phyloP scores from a whole-genome alignment of 2,113 vertebrate genomes.

The Crotalus helleri region DNA sequence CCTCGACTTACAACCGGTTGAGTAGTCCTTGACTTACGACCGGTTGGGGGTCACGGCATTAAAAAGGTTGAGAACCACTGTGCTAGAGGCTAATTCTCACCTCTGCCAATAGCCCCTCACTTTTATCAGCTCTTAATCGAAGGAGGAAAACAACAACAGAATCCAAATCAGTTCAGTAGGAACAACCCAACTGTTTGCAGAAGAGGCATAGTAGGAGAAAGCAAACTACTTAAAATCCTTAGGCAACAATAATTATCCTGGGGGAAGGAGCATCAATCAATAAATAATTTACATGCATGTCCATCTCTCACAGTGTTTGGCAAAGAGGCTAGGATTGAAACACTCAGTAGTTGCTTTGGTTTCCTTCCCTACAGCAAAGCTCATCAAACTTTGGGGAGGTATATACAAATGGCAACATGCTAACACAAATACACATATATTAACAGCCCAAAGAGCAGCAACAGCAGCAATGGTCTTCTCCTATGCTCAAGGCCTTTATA shows the following conservation, averaged over 20 bases:
- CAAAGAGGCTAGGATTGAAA: slow-evolving; percentile 27
- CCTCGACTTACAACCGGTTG: too few relatives aligned
- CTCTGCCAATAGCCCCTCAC: not conserved
- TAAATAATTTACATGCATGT: not conserved
- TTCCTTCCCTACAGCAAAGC: not conserved
- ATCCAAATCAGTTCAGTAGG: not conserved
- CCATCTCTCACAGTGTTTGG: not conserved
- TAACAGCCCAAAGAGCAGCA: not conserved
- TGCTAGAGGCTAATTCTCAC: not conserved
- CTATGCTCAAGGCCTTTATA: not conserved
- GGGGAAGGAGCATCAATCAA: not conserved
- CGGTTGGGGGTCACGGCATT: too few relatives aligned
- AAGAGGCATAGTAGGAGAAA: too few relatives aligned
- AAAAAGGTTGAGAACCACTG: too few relatives aligned
- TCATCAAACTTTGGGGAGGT: slow-evolving; percentile 2
- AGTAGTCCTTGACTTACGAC: too few relatives aligned
- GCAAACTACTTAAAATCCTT: slow-evolving; percentile 1
- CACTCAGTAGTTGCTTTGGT: slow-evolving; percentile 4
- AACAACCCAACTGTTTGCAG: not conserved
- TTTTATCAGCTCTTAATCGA: not conserved
- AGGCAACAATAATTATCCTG: slow-evolving; percentile 35
- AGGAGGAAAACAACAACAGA: too few relatives aligned
- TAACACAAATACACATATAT: not conserved
- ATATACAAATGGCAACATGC: not conserved
- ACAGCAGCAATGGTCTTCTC: not conserved